Conservation (phyloP, 2,888 invertebrate species). For the Aricia artaxerxes region DNA sequence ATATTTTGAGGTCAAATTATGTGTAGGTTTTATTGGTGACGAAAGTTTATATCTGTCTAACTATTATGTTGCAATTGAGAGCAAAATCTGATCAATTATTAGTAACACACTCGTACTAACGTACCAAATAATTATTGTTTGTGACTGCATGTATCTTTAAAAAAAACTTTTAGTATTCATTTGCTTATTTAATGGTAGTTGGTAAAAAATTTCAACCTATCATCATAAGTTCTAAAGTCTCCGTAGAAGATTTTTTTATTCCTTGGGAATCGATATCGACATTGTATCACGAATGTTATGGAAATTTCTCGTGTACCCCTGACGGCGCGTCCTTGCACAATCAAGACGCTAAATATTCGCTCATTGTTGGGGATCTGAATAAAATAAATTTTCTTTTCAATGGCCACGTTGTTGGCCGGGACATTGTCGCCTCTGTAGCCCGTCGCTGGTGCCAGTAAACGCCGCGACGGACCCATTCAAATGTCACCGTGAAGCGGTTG, state of each 20-base stretch:
- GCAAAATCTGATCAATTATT: background rate
- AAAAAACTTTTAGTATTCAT: too few relatives aligned
- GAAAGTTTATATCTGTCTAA: background rate
- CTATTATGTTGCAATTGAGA: background rate
- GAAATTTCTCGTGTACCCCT: constrained; percentile 31
- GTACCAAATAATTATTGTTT: too few relatives aligned
- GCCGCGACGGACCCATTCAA: constrained; percentile 78
- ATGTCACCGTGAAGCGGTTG: constrained; percentile 69
- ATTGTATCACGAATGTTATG: constrained; percentile 8
- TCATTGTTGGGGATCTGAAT: constrained; percentile 51
- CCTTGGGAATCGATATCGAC: background rate
- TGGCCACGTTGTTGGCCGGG: constrained; percentile 70
- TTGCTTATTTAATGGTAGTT: too few relatives aligned
- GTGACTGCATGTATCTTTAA: too few relatives aligned
- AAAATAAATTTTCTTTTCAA: constrained; percentile 77
- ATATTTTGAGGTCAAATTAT: constrained; percentile 14
- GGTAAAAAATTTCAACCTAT: too few relatives aligned
- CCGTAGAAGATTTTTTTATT: background rate
- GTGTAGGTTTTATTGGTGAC: constrained; percentile 21
- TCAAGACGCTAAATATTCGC: constrained; percentile 51
- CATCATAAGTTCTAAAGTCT: background rate
- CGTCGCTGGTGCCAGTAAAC: constrained; percentile 75
- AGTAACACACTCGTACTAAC: background rate
- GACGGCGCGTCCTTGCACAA: constrained; percentile 51
- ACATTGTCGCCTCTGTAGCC: constrained; percentile 77